Evolutionary conservation across 92 coral and sea anemone genomes (phyloP), one percentile per base, ranked within the genome.

Genomic region (Paragorgia papillata): DNA sequence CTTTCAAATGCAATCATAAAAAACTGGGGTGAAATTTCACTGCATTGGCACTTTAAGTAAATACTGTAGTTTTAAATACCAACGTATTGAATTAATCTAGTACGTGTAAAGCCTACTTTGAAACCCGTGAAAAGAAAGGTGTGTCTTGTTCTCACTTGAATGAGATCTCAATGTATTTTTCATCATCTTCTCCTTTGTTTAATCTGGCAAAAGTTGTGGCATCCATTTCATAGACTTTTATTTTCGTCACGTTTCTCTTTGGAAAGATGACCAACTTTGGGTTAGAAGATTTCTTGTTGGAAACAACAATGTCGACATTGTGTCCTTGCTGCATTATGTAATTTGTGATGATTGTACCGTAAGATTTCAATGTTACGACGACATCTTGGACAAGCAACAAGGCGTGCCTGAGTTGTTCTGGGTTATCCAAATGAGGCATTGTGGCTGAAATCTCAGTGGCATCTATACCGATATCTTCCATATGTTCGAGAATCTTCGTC

Each of bases 271-370:
- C 84, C 19, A 94, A 96, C 68, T 85, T 94, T 54, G 91, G 90
- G 81, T 87, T 91, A 34, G 79, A 66, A 1, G 92, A 89, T 70
- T 85, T 85, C n/a, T 34, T 70, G 55, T 93, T 94, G 12, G 81
- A 67, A 10, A 94, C 98, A 33, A 84, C 88, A 83, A 89, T 75
- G 32, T 94, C 98, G 41, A 94, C 98, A 24, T 87, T 91, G 80
- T 91, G 95, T 0, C 98, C 98, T 70, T 94, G 98, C 32, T 87
- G 92, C 54, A 89, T 74, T 64, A 94, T 94, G 25, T 91, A 94
- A 34, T 94, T 86, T 88, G 89, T 94, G 73, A 94, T 62, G 17
- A 90, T 88, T 79, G 78, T 66, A 58, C 97, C 88, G 18, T 91
- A 92, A 0, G 83, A 76, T 7, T 68, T 61, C 8, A 89, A 87